Percentiles rank a stretch among this genome's conserved stretches.
phyloP scores from a whole-genome alignment of 2,113 vertebrate species.

The Engystomops pustulosus region DNA sequence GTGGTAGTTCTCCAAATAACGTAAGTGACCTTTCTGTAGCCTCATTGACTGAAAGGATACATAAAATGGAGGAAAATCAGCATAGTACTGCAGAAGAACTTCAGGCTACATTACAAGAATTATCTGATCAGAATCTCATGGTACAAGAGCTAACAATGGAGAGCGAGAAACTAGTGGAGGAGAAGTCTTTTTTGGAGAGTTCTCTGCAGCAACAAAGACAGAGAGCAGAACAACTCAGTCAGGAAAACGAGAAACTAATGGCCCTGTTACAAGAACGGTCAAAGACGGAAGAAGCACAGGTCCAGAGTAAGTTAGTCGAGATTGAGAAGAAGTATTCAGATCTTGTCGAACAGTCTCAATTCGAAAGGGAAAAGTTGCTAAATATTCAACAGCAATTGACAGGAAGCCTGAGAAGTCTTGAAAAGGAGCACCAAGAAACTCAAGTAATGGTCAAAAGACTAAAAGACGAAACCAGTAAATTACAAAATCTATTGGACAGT shows the following conservation, averaged over 20 bases:
- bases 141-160: conserved; percentile 92
- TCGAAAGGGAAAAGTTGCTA: conserved; percentile 93
- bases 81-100: conserved; percentile 94
- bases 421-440: conserved; percentile 88
- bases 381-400: conserved; percentile 95
- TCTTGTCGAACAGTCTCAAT: conserved; percentile 86
- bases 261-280: conserved; percentile 81
- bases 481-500: conserved; percentile 75
- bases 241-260: conserved; percentile 87
- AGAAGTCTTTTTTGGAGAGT: conserved; percentile 87
- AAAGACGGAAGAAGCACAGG: conserved; percentile 77
- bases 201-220: conserved; percentile 91
- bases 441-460: conserved; percentile 76
- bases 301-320: conserved; percentile 75
- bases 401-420: conserved; percentile 84
- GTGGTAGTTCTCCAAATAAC: conserved; percentile 71
- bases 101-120: conserved; percentile 93
- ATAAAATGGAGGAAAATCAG: conserved; percentile 95
- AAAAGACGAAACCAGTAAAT: conserved; percentile 80
- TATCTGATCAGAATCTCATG: conserved; percentile 94
- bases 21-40: conserved; percentile 81
- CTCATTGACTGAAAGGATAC: conserved; percentile 87
- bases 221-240: conserved; percentile 83
- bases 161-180: conserved; percentile 89
- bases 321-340: conserved; percentile 87